These are phyloP conservation scores for Camponotus pennsylvanicus DNA, from an alignment of 1,140 invertebrate genomes.

Conservation along the genomic window DNA sequence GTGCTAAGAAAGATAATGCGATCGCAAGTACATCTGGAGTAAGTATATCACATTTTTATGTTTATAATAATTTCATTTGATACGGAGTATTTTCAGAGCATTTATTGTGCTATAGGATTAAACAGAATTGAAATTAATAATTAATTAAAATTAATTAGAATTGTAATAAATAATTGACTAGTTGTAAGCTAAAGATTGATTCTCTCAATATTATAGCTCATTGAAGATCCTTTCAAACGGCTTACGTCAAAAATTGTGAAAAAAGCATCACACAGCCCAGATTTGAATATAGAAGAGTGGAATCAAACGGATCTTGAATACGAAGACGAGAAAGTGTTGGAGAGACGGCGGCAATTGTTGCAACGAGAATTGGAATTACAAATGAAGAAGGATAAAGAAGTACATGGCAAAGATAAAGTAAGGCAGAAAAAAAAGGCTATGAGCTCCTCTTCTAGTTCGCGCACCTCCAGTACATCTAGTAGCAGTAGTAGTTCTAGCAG, in stretches of 20 bases:
- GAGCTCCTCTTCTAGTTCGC: slow-evolving; percentile 90
- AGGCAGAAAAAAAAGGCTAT: slow-evolving; percentile 88
- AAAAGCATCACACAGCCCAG: slow-evolving; percentile 88
- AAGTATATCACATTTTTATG: slow-evolving; percentile 68
- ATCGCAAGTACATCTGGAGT: slow-evolving; percentile 82
- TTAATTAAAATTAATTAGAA: too few relatives aligned
- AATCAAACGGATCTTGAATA: slow-evolving; percentile 93
- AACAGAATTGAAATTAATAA: background rate
- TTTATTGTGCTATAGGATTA: background rate
- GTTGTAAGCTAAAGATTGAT: slow-evolving; percentile 1
- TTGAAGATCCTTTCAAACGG: slow-evolving; percentile 89
- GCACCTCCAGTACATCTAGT: slow-evolving; percentile 88
- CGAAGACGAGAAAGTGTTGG: slow-evolving; percentile 93
- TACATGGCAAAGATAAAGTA: slow-evolving; percentile 84
- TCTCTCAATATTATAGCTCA: slow-evolving; percentile 80
- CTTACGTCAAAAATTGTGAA: slow-evolving; percentile 89
- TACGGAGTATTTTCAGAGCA: background rate
- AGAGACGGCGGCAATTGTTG: slow-evolving; percentile 91
- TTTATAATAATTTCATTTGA: background rate
- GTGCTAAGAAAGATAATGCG: slow-evolving; percentile 90
- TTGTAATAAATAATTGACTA: background rate
- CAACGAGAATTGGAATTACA: slow-evolving; percentile 93
- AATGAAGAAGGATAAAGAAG: slow-evolving; percentile 90
- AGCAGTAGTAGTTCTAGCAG: slow-evolving; percentile 88
- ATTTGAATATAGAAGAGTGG: slow-evolving; percentile 91